phyloP scores from a whole-genome alignment of 92 coral and sea anemone genomes.

The Umimayanthus chanpuru region DNA sequence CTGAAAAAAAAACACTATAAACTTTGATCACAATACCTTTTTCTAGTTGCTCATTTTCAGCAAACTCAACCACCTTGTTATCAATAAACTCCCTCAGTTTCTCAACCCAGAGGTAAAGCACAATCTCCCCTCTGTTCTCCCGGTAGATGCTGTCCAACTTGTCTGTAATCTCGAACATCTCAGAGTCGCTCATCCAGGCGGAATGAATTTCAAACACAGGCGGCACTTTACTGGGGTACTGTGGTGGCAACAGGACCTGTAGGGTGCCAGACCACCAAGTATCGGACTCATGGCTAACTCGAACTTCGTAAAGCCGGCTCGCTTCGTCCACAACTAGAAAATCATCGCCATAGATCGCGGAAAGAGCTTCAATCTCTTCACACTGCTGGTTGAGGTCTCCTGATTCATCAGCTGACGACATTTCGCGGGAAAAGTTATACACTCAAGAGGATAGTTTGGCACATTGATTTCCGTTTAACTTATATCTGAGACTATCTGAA shows the following conservation, averaged over 20 bases:
- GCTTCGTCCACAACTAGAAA: slow-evolving; percentile 75
- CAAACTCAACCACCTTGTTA: slow-evolving; percentile 51
- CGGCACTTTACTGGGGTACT: slow-evolving; percentile 72
- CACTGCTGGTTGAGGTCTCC: slow-evolving; percentile 64
- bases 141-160: slow-evolving; percentile 61
- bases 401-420: slow-evolving; percentile 13
- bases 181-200: slow-evolving; percentile 73
- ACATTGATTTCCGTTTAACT: not conserved
- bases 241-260: slow-evolving; percentile 76
- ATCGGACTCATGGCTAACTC: slow-evolving; percentile 64
- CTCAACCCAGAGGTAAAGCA: slow-evolving; percentile 89
- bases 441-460: not conserved
- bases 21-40: slow-evolving; percentile 32
- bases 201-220: slow-evolving; percentile 90
- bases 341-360: slow-evolving; percentile 92
- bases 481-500: not conserved
- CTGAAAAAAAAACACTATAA: too few species aligned
- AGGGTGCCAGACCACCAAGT: slow-evolving; percentile 76
- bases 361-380: slow-evolving; percentile 89
- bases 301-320: slow-evolving; percentile 76
- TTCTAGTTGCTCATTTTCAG: slow-evolving; percentile 34
- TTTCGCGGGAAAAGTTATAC: slow-evolving; percentile 25
- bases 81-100: slow-evolving; percentile 78
- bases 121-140: slow-evolving; percentile 73
- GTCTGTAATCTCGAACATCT: slow-evolving; percentile 62